Percentiles rank a stretch among this genome's conserved stretches.
Conservation (phyloP, 2,113 vertebrate species). For the Mobula hypostoma region DNA sequence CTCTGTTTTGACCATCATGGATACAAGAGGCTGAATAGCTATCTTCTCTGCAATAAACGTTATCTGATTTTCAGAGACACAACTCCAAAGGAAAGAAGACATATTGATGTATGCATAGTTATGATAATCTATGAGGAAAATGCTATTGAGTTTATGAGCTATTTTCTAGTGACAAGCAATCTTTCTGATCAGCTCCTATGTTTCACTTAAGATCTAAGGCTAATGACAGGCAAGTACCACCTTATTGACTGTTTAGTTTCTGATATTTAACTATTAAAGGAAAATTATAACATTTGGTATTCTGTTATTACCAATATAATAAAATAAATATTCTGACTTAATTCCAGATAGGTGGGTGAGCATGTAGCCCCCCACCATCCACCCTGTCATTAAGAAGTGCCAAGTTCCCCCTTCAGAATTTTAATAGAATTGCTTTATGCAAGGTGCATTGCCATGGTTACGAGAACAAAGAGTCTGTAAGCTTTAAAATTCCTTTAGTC, state of each 20-base stretch:
- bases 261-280: neutral
- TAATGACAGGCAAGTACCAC: neutral
- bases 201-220: neutral
- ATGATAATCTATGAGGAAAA: neutral
- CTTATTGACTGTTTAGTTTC: neutral
- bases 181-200: neutral
- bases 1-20: too few relatives aligned
- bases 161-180: neutral
- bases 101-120: neutral
- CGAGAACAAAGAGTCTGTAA: neutral
- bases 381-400: neutral
- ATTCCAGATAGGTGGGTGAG: neutral
- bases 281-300: neutral
- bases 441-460: slow-evolving; percentile 8
- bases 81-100: neutral
- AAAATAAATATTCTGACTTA: neutral
- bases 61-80: too few relatives aligned
- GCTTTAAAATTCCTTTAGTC: slow-evolving; percentile 1
- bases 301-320: neutral
- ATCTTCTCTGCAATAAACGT: too few relatives aligned
- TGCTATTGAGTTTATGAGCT: neutral
- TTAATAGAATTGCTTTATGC: slow-evolving; percentile 5
- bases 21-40: too few relatives aligned
- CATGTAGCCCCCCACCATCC: neutral
- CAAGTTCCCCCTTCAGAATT: neutral